phyloP scores from a whole-genome alignment of 1,140 invertebrate genomes.

The Mylabris phalerata region DNA sequence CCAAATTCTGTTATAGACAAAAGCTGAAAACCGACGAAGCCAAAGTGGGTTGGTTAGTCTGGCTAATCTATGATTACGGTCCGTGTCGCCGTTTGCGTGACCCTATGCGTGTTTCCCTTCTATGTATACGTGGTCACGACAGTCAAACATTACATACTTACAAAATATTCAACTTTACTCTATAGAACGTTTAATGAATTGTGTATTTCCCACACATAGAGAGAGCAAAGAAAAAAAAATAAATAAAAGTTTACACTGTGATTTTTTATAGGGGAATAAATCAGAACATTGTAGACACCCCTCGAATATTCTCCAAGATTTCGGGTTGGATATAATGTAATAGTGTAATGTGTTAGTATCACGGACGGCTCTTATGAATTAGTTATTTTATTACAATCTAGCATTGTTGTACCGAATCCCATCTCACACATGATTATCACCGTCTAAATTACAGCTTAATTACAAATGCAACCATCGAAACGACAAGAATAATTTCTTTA shows the following conservation, averaged over 20 bases:
- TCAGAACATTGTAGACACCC: background rate
- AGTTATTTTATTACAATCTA: no score
- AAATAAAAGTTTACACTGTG: background rate
- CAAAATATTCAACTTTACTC: constrained; percentile 20
- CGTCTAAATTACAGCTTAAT: no score
- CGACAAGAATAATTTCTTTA: no score
- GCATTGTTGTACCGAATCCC: no score
- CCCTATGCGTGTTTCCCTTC: constrained; percentile 16
- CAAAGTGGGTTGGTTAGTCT: constrained; percentile 17
- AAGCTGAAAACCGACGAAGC: constrained; percentile 4
- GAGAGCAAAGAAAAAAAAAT: background rate
- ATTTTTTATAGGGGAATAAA: background rate
- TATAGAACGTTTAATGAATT: constrained; percentile 19
- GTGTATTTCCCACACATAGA: constrained; percentile 11
- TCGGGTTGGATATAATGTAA: background rate
- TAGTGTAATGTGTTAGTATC: background rate
- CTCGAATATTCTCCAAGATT: background rate
- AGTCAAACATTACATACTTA: constrained; percentile 23
- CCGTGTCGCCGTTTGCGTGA: constrained; percentile 23
- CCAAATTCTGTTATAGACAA: background rate
- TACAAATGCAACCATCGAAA: no score
- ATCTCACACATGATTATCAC: no score
- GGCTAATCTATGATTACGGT: constrained; percentile 25
- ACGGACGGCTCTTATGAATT: no score
- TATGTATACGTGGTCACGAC: constrained; percentile 23